Evolutionary conservation across 1,140 invertebrate genomes (phyloP).

Genomic region (Neocloeon triangulifer): DNA sequence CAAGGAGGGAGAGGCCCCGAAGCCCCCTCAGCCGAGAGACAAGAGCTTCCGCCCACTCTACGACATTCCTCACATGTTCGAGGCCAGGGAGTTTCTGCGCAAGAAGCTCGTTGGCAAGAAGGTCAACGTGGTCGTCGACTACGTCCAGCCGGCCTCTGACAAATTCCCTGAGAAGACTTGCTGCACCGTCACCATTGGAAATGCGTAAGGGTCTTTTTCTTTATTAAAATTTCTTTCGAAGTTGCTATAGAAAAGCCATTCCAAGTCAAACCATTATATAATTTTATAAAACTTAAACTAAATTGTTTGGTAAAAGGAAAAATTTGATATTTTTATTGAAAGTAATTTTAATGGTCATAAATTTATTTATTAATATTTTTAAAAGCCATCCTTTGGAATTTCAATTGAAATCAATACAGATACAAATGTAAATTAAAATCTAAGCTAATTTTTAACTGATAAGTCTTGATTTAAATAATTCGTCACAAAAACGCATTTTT

Average conservation of each 20-base stretch:
- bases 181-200: slow-evolving; percentile 69
- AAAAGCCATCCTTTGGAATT: no score
- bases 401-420: no score
- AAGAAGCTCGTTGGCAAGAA: slow-evolving; percentile 93
- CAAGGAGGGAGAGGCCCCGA: no score
- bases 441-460: slow-evolving; percentile 2
- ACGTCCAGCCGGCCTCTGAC: slow-evolving; percentile 82
- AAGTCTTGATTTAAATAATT: slow-evolving; percentile 3
- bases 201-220: slow-evolving; percentile 53
- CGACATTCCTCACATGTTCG: slow-evolving; percentile 95
- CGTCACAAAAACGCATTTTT: no score
- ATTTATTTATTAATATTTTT: no score
- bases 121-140: slow-evolving; percentile 83
- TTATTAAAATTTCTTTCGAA: no score
- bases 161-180: slow-evolving; percentile 89
- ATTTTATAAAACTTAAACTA: no score
- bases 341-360: no score
- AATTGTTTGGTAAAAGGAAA: no score
- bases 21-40: neutral
- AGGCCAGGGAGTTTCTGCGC: slow-evolving; percentile 88
- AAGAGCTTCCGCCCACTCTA: slow-evolving; percentile 69
- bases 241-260: no score
- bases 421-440: neutral
- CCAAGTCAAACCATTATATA: no score
- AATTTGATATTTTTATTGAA: no score